Conservation (phyloP, 2,113 vertebrate genomes). For the Callipepla squamata region DNA sequence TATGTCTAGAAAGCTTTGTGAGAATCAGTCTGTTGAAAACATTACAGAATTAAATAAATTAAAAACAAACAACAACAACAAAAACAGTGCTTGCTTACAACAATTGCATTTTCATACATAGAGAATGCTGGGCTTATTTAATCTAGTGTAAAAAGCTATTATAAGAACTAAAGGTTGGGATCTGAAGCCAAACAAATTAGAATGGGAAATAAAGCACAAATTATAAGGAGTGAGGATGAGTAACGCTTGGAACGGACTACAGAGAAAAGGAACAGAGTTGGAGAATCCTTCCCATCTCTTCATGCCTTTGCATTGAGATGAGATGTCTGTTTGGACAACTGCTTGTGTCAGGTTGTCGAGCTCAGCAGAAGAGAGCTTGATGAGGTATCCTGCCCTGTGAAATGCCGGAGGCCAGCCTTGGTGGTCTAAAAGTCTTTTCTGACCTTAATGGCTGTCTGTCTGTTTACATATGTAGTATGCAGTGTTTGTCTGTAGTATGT, state of each 20-base stretch:
- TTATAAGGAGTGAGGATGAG: constrained; percentile 14
- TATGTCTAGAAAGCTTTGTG: not conserved
- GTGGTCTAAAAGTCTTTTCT: not conserved
- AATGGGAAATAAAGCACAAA: constrained; percentile 41
- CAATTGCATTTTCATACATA: not conserved
- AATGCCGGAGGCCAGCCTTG: accelerated
- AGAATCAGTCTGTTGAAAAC: not conserved
- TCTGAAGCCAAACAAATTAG: constrained; percentile 30
- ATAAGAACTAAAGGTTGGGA: not conserved
- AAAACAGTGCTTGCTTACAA: not conserved
- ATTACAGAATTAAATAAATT: not conserved
- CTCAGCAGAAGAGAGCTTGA: not conserved
- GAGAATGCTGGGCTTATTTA: not conserved
- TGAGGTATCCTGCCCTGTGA: not conserved
- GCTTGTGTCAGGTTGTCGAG: not conserved
- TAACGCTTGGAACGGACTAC: constrained; percentile 11
- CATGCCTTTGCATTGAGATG: not conserved
- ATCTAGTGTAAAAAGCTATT: not conserved
- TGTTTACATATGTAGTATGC: not conserved
- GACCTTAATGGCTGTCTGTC: not conserved
- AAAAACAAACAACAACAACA: not conserved
- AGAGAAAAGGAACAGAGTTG: not conserved
- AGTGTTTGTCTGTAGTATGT: not conserved
- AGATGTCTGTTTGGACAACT: not conserved
- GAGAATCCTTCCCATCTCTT: constrained; percentile 4